Base-by-base conservation (phyloP, 1,140 invertebrate genomes). In the Temnothorax nylanderi region DNA sequence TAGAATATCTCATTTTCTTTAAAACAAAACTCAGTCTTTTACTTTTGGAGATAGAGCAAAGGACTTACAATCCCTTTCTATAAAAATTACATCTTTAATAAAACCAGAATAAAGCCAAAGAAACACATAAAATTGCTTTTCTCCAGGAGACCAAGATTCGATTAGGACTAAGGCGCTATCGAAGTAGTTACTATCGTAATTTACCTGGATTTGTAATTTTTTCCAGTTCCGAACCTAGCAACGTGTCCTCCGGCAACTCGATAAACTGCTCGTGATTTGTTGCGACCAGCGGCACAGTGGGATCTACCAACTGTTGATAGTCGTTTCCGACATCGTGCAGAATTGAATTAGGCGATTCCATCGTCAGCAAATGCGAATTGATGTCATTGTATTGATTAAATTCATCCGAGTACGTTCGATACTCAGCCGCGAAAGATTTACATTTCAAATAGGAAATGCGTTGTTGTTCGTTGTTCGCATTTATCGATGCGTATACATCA, bases 141-240 rank as follows among this genome's bases (percentile, higher is more conserved):
- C 32, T 56, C 8, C 16, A 34, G 6, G 3, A 62, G n/a, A 60
- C 10, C 21, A 62, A 62, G 60, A 65, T 41, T 65, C 8, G 1
- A 65, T 65, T 67, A 10, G 62, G 1, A 2, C 8, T 41, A 10
- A 10, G 8, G 18, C 1, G 3, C 7, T n/a, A 21, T 32, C 34
- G 8, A 76, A 37, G 4, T 11, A 62, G 3, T 56, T 69, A 16
- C 13, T 26, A 32, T 56, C 80, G 51, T 32, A 64, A 69, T 75
- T 75, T 92, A 92, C 91, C 91, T 90, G 89, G 65, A 88, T 89
- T 86, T 62, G 84, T 87, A 60, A 26, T 26, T 26, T 26, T 26
- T 26, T 92, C 91, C 85, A 94, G 89, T 72, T 77, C 67, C 11
- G 92, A 76, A 44, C 82, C 91, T 32, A 91, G 49, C 11, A 88